Evolutionary conservation across 2,797 vertebrate genomes (phyloP).

Genomic region (Remorina albescens): DNA sequence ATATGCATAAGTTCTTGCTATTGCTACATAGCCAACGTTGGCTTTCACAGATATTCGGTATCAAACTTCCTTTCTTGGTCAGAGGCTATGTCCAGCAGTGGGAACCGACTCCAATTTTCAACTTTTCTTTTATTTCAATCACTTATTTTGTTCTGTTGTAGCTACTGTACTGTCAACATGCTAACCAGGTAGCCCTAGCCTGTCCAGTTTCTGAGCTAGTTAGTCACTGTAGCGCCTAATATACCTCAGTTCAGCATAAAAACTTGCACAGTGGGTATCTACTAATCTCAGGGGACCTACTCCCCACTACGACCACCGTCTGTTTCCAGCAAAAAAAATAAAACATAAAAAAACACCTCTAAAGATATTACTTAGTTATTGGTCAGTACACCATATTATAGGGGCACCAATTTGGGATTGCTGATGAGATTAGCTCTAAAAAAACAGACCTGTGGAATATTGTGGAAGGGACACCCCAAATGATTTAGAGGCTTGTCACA

Average conservation of each 20-base stretch:
- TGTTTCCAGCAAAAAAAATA: too few species aligned
- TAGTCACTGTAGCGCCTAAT: too few species aligned
- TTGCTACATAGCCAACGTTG: background rate
- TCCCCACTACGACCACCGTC: background rate
- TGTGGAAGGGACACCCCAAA: constrained; percentile 17
- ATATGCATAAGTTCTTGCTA: background rate
- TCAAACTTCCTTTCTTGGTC: too few species aligned
- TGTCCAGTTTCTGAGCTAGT: background rate
- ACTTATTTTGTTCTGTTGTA: background rate
- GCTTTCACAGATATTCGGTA: background rate
- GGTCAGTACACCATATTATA: too few species aligned
- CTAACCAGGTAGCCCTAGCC: background rate
- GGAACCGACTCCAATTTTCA: background rate
- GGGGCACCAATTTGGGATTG: constrained; percentile 28
- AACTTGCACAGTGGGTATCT: background rate
- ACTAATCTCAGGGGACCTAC: background rate
- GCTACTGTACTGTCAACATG: too few species aligned
- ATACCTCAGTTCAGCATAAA: background rate
- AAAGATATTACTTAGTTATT: too few species aligned
- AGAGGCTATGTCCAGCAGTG: background rate
- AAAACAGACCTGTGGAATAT: constrained; percentile 22
- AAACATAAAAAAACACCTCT: too few species aligned
- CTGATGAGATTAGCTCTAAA: constrained; percentile 45
- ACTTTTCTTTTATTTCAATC: background rate
- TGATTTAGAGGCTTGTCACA: constrained; percentile 44